These are phyloP conservation scores for Dendrocincla fuliginosa DNA, from an alignment of 2,797 vertebrate species.

Conservation along the genomic window DNA sequence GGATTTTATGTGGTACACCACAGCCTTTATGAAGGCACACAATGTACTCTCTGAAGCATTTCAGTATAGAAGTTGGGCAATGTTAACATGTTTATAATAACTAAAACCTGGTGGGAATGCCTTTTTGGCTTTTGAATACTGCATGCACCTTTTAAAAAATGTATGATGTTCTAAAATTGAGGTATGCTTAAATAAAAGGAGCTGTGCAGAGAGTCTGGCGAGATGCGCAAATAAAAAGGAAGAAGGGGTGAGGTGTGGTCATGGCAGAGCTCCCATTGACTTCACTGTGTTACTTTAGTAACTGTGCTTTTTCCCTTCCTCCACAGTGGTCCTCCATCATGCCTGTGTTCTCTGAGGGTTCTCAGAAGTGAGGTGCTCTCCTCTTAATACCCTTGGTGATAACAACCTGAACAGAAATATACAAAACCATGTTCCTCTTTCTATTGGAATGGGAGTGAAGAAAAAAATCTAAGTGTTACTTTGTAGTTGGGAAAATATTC, in stretches of 20 bases:
- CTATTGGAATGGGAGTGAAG: not conserved
- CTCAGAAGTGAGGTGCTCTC: not conserved
- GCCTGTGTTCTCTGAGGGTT: not conserved
- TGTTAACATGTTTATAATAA: not conserved
- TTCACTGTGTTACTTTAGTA: not conserved
- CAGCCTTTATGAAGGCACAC: conserved; percentile 24
- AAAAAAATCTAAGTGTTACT: not conserved
- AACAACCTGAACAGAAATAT: not conserved
- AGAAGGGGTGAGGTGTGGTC: not conserved
- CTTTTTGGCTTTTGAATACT: conserved; percentile 8
- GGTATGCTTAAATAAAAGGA: not conserved
- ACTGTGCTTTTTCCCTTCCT: not conserved
- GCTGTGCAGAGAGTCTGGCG: rapidly evolving
- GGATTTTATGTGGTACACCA: conserved; percentile 59
- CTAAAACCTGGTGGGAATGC: conserved; percentile 5
- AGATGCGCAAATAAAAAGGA: not conserved
- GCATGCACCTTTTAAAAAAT: conserved; percentile 1
- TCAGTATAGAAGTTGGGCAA: not conserved
- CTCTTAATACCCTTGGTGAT: not conserved
- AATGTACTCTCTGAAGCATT: conserved; percentile 33
- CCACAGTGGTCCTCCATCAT: not conserved
- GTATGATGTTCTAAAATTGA: not conserved
- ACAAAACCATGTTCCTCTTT: not conserved
- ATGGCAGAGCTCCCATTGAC: not conserved
- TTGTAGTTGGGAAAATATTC: not conserved